These are phyloP conservation scores for Scelioninae gen. 2 DNA, from an alignment of 2,888 invertebrate species.

Conservation along the genomic window DNA sequence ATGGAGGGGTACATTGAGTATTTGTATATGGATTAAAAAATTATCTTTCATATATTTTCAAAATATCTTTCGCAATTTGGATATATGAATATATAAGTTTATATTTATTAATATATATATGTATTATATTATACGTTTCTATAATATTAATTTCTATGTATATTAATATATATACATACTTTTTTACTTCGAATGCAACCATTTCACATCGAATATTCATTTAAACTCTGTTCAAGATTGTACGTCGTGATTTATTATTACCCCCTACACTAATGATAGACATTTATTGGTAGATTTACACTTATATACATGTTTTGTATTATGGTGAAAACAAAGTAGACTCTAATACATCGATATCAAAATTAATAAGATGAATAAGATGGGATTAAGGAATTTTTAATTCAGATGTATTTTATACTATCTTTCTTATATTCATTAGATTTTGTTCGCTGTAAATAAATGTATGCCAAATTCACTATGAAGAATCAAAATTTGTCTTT, in stretches of 20 bases:
- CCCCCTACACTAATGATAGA: constrained; percentile 40
- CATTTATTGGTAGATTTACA: constrained; percentile 42
- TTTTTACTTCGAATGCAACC: constrained; percentile 33
- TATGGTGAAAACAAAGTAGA: not conserved
- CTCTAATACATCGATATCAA: too few species aligned
- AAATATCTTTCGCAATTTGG: constrained; percentile 49
- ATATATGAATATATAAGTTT: constrained; percentile 55
- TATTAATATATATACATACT: constrained; percentile 14
- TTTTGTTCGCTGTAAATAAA: too few species aligned
- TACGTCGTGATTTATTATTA: constrained; percentile 51
- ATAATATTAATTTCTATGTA: too few species aligned
- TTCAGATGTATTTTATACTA: too few species aligned
- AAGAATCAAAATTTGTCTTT: too few species aligned
- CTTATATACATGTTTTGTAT: constrained; percentile 34
- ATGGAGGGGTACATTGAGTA: constrained; percentile 33
- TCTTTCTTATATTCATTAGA: too few species aligned
- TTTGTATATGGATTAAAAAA: constrained; percentile 51
- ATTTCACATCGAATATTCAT: constrained; percentile 41
- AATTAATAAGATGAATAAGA: too few species aligned
- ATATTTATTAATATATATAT: too few species aligned
- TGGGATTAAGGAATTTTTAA: too few species aligned
- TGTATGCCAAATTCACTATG: too few species aligned
- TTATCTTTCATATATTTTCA: constrained; percentile 54
- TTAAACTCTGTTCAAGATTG: constrained; percentile 52
- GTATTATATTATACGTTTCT: too few species aligned